phyloP scores from a whole-genome alignment of 2,113 vertebrate genomes.

The Solenodon paradoxus region DNA sequence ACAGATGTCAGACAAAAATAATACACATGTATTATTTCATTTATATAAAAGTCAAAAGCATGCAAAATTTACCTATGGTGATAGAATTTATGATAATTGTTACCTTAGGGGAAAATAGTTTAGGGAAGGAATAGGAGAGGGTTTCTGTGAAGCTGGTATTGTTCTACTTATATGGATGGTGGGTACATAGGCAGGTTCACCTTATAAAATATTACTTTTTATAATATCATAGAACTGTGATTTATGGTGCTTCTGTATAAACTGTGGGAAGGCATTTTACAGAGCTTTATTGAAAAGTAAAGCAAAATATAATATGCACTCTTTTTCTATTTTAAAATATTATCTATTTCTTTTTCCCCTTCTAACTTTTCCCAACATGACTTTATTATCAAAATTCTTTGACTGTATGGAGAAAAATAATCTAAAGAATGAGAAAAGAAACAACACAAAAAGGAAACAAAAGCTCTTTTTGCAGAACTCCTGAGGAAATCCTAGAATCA shows the following conservation, averaged over 20 bases:
- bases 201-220: background rate
- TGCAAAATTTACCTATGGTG: background rate
- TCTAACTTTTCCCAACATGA: background rate
- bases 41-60: constrained; percentile 5
- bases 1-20: background rate
- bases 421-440: background rate
- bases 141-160: background rate
- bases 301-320: background rate
- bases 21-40: background rate
- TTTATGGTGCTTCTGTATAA: constrained; percentile 13
- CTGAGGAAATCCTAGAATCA: background rate
- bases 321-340: constrained; percentile 6
- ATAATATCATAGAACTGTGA: too few species aligned
- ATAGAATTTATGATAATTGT: background rate
- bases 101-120: background rate
- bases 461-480: background rate
- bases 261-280: background rate
- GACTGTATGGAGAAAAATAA: background rate
- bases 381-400: constrained; percentile 2
- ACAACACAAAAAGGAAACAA: background rate
- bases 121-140: background rate
- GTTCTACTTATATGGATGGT: background rate
- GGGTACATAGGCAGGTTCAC: background rate
- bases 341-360: background rate
- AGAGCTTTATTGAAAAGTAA: background rate